phyloP scores from a whole-genome alignment of 2,888 invertebrate species.

The Thymelicus acteon region DNA sequence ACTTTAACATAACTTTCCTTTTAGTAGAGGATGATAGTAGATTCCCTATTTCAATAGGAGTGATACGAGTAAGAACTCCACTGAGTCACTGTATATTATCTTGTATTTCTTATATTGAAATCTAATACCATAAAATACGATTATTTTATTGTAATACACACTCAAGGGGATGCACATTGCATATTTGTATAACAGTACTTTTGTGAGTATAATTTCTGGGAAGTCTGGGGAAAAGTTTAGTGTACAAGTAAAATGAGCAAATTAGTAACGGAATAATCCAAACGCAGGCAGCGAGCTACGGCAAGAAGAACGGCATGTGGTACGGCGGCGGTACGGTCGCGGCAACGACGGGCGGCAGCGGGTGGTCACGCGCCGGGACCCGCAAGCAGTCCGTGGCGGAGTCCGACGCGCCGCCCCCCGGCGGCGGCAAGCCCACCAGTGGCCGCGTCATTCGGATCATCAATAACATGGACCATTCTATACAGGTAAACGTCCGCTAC shows the following conservation, averaged over 20 bases:
- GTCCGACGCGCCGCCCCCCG: conserved; percentile 89
- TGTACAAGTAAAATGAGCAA: too few species aligned
- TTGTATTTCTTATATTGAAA: not conserved
- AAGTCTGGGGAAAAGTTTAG: too few species aligned
- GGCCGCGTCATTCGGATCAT: conserved; percentile 96
- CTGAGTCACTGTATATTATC: not conserved
- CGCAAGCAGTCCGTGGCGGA: conserved; percentile 94
- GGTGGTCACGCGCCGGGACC: conserved; percentile 89
- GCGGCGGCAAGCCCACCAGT: conserved; percentile 89
- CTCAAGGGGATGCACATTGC: not conserved
- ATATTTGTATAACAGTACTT: not conserved
- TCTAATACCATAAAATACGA: too few species aligned
- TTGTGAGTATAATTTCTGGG: too few species aligned
- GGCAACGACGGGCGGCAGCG: conserved; percentile 79
- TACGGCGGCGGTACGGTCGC: conserved; percentile 85
- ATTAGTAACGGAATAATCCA: not conserved
- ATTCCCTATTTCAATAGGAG: too few species aligned
- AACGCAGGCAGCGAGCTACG: conserved; percentile 93
- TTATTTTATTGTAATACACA: too few species aligned
- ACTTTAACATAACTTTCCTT: too few species aligned
- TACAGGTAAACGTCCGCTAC: conserved; percentile 87
- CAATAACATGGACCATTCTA: conserved; percentile 96
- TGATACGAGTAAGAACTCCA: not conserved
- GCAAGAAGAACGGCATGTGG: conserved; percentile 96
- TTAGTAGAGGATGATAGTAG: too few species aligned